Base-by-base conservation (phyloP, 1,140 invertebrate species). In the Drosophila kohkoa region DNA sequence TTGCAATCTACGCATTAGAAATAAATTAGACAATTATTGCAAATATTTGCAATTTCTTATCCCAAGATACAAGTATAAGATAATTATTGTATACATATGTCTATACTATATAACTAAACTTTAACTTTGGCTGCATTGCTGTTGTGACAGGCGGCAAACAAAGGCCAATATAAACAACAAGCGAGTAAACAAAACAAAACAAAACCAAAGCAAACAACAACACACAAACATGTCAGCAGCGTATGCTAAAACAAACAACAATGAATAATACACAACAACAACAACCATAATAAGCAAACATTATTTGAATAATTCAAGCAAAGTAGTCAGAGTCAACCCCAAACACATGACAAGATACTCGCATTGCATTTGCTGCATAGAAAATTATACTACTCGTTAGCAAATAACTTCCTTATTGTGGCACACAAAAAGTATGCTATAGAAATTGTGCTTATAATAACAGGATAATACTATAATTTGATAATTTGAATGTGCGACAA, bases 301-400 rank as follows among this genome's bases (percentile, higher is more conserved):
- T 76, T 69, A 77, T 79, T 82, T 87, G 49, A 82, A 87, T 88
- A 87, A 87, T 82, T 88, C 77, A 82, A 66, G 68, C 38, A 48
- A 55, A 51, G 77, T 66, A 74, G 70, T 43, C 62, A 57, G 30
- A 57, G 15, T 65, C 20, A 46, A 54, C 15, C n/a, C n/a, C 20
- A 52, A 41, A 54, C 8, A 54, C 8, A 65, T 20, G 10, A 49
- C 13, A 8, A 54, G 15, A 15, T 35, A 35, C 13, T 46, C n/a
- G 6, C 16, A 46, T 25, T 48, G 15, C 46, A 25, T 57, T n/a
- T 11, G n/a, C 3, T 52, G 25, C 20, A 15, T 41, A 49, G 8
- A 7, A 13, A 52, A 52, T n/a, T 28, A 38, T 38, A 32, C 5
- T 32, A 32, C 6, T 32, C 7, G 5, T 32, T 5, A 32, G 6